A percentile compares a stretch with the other conserved stretches of the same genome.
phyloP scores from a whole-genome alignment of 2,888 invertebrate genomes.

The Amiota mariae region DNA sequence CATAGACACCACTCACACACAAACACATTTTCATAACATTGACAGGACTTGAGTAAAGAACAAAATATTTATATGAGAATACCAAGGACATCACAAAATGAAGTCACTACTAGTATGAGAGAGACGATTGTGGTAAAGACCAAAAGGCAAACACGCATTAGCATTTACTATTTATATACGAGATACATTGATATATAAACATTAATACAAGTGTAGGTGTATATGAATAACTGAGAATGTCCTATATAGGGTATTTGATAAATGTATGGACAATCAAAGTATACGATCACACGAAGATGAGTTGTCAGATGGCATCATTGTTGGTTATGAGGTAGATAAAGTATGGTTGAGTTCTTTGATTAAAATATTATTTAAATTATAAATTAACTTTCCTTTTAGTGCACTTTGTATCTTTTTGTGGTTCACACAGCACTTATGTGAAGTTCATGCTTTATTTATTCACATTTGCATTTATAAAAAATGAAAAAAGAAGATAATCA shows the following conservation, averaged over 20 bases:
- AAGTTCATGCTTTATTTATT: conserved; percentile 43
- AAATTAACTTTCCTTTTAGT: conserved; percentile 44
- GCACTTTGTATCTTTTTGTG: background rate
- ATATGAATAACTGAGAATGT: too few species aligned
- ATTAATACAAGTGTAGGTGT: too few species aligned
- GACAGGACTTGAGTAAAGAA: background rate
- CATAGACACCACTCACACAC: conserved; percentile 22
- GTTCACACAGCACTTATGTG: conserved; percentile 35
- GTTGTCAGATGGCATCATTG: too few species aligned
- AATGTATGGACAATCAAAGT: too few species aligned
- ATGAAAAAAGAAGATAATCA: conserved; percentile 40
- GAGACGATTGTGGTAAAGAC: conserved; percentile 11
- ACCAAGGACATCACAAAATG: conserved; percentile 15
- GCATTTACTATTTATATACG: conserved; percentile 55
- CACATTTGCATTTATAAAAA: conserved; percentile 50
- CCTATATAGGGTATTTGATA: too few species aligned
- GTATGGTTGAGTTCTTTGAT: too few species aligned
- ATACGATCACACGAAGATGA: too few species aligned
- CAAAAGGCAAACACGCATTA: conserved; percentile 52
- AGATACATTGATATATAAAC: background rate
- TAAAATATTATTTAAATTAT: conserved; percentile 56
- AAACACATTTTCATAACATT: background rate
- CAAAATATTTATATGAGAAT: too few species aligned
- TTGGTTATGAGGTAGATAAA: too few species aligned
- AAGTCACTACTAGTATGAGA: background rate